Base-by-base conservation (phyloP, 2,113 vertebrate genomes). In the Lathamus discolor region DNA sequence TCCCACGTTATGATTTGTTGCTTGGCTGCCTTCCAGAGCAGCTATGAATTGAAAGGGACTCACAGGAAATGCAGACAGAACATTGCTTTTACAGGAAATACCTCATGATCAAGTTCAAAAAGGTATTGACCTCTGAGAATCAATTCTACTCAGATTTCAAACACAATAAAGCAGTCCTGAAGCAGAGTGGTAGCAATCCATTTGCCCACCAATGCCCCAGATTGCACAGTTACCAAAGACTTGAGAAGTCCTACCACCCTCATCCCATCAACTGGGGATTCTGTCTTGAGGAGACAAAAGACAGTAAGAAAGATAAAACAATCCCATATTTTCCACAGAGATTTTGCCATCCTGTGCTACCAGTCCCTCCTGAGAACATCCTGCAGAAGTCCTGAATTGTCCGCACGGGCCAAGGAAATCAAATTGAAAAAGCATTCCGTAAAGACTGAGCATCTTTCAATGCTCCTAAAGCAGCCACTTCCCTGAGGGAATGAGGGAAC, bases 1-100 rank as follows among this genome's bases (percentile, higher is more conserved):
- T 80, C 64, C 23, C 55, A 67, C 7, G 3, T 64, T 81, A 81
- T 1, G 17, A 63, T 74, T 66, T 90, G 86, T 75, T 91, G 83
- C 89, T 92, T 78, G 68, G 88, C 12, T 78, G 94, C 86, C 43
- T 78, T 85, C 44, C 43, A 88, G 33, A 88, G 76, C 88, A 88
- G 29, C 10, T 16, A 70, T 11, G 10, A 86, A 64, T 19, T 82
- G 33, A 88, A 95, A 81, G 23, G 17, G 37, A 73, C 41, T 80
- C 55, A 48, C 22, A 76, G 41, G 19, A 63, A 74, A 2, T 44
- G 28, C 92, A 69, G 77, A 83, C 11, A 84, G 48, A 84, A 61
- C n/a, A 19, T 33, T 35, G 17, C n/a, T 55, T 81, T 92, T 55
- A 79, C 43, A 70, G n/a, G 17, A 88, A 92, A 77, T 43, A 86